Evolutionary conservation across 2,888 invertebrate species (phyloP).

Genomic region (Trisateles emortualis): DNA sequence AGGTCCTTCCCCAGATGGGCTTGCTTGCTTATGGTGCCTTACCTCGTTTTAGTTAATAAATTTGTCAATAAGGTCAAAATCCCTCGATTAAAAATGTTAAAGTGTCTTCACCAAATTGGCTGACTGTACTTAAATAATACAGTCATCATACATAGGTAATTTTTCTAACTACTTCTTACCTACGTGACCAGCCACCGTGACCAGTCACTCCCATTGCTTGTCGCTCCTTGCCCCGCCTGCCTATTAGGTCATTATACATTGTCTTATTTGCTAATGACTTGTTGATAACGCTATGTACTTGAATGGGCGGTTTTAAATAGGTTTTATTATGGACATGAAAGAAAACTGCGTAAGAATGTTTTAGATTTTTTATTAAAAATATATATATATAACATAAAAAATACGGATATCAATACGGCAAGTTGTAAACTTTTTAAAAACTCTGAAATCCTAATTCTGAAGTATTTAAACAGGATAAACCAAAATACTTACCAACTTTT

Average conservation of each 20-base stretch:
- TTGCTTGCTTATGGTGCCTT: too few relatives aligned
- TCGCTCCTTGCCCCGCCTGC: conserved; percentile 66
- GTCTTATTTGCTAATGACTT: conserved; percentile 55
- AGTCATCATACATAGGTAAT: conserved; percentile 8
- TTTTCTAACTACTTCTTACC: conserved; percentile 46
- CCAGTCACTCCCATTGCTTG: conserved; percentile 69
- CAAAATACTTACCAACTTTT: too few relatives aligned
- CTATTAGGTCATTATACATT: conserved; percentile 56
- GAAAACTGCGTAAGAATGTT: neutral
- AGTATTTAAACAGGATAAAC: too few relatives aligned
- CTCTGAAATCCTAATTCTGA: too few relatives aligned
- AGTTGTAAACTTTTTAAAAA: too few relatives aligned
- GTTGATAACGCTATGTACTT: conserved; percentile 8
- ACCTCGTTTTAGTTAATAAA: too few relatives aligned
- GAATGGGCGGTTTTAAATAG: conserved; percentile 3
- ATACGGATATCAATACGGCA: too few relatives aligned
- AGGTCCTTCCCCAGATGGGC: too few relatives aligned
- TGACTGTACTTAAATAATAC: neutral
- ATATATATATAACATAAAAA: too few relatives aligned
- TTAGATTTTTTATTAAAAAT: neutral
- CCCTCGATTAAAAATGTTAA: too few relatives aligned
- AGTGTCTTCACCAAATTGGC: neutral
- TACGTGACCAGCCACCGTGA: conserved; percentile 67
- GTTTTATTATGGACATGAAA: neutral
- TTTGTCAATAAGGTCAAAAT: too few relatives aligned